A percentile compares a stretch with the other conserved stretches of the same genome.
phyloP scores from a whole-genome alignment of 2,113 vertebrate genomes.

The Dascyllus trimaculatus region DNA sequence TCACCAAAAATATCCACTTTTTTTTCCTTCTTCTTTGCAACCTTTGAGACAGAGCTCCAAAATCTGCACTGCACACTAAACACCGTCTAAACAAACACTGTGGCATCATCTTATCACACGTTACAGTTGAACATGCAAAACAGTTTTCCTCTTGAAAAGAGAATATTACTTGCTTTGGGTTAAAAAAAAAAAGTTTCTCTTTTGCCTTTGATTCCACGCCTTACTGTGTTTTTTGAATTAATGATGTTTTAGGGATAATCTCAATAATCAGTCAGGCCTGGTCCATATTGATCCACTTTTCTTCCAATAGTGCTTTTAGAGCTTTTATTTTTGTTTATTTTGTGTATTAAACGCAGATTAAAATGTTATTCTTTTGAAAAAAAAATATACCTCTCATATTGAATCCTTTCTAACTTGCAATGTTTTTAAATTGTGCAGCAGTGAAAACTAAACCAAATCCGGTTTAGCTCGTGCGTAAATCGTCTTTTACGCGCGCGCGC shows the following conservation, averaged over 20 bases:
- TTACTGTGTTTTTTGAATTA: background rate
- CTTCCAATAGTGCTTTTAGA: background rate
- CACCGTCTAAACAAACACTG: background rate
- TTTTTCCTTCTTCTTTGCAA: slow-evolving; percentile 21
- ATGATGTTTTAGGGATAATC: slow-evolving; percentile 21
- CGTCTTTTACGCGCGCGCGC: too few species aligned
- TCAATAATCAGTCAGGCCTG: slow-evolving; percentile 12
- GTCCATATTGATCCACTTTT: background rate
- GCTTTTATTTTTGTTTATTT: background rate
- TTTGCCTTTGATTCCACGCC: background rate
- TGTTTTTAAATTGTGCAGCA: background rate
- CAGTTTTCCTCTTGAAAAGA: too few species aligned
- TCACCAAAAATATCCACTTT: slow-evolving; percentile 59
- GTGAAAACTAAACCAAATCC: background rate
- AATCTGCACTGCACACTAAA: slow-evolving; percentile 3
- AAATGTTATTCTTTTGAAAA: too few species aligned
- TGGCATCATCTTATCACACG: background rate
- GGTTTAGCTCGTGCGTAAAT: background rate
- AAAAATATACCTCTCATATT: too few species aligned
- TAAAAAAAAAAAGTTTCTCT: background rate
- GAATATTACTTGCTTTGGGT: background rate
- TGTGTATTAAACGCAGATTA: background rate
- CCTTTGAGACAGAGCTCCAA: slow-evolving; percentile 25
- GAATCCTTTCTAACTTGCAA: too few species aligned
- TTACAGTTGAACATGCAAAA: background rate